A percentile compares a stretch with the other conserved stretches of the same genome.
These are phyloP conservation scores for Artemia franciscana DNA, from an alignment of 1,140 invertebrate species.

Conservation along the genomic window DNA sequence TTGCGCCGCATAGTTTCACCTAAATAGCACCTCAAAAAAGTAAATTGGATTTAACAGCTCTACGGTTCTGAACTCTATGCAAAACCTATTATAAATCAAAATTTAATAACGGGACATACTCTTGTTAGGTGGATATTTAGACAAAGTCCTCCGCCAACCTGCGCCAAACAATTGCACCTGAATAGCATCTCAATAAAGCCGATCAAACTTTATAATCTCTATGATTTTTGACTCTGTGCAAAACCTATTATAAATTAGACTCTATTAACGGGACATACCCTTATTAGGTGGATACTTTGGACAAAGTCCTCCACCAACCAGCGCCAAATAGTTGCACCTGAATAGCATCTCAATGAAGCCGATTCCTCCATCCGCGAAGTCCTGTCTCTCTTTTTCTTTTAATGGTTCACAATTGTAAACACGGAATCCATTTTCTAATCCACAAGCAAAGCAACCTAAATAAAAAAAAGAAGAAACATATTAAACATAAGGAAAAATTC, in stretches of 20 bases:
- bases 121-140: too few species aligned
- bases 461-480: slow-evolving; percentile 14
- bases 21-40: too few species aligned
- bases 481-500: too few species aligned
- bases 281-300: slow-evolving; percentile 82
- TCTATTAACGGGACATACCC: too few species aligned
- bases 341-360: slow-evolving; percentile 93
- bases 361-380: slow-evolving; percentile 67
- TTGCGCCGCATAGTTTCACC: too few species aligned
- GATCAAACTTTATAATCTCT: too few species aligned
- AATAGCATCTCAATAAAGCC: slow-evolving; percentile 93
- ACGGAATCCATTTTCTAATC: slow-evolving; percentile 83
- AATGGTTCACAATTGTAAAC: slow-evolving; percentile 94
- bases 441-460: slow-evolving; percentile 89
- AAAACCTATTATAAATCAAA: too few species aligned
- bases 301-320: slow-evolving; percentile 74
- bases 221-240: too few species aligned
- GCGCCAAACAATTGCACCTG: slow-evolving; percentile 83
- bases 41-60: too few species aligned
- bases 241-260: too few species aligned
- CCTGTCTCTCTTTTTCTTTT: slow-evolving; percentile 85
- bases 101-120: too few species aligned
- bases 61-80: too few species aligned
- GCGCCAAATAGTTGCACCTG: slow-evolving; percentile 83
- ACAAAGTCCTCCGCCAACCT: slow-evolving; percentile 74